Base-by-base conservation (phyloP, 2,113 vertebrate genomes). In the Siniperca chuatsi region DNA sequence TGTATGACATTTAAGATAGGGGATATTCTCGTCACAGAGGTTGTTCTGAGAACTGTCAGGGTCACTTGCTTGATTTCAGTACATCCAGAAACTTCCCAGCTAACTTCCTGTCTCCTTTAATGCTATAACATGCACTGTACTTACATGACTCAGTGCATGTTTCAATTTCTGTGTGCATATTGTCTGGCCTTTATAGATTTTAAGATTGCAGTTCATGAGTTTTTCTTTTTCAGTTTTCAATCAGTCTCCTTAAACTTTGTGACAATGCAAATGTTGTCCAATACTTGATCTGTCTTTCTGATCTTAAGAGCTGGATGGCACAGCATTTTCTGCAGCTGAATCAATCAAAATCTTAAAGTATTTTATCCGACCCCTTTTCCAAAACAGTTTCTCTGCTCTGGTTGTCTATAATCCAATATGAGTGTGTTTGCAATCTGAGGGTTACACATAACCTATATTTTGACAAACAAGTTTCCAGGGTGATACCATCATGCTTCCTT, bases 91-190 rank as follows among this genome's bases (percentile, higher is more conserved):
- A 80, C 48, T 62, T 78, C 35, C 62, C 44, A 60, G 13, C 29
- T 16, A 33, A 81, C 73, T 70, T 89, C 84, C 76, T 86, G 55
- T 75, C 4, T 71, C 23, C 15, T 35, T 58, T 52, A 64, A 78
- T 72, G 66, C 29, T 67, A 11, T n/a, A 15, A 40, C 33, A 33
- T 13, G 4, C 3, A 46, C 8, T 9, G 11, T 55, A 16, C 21
- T 58, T 13, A 9, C 15, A 23, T 79, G 55, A 83, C n/a, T 75
- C 52, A 33, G 4, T 37, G n/a, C n/a, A 67, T 21, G 55, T 77
- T 76, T 81, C 35, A 11, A 20, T 66, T 40, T 72, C n/a, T 78
- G 33, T 54, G 6, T 0, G 2, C 6, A 55, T 7, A 13, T 77
- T 79, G 42, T 20, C 52, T 8, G 3, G 40, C 23, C 40, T 76